phyloP scores from a whole-genome alignment of 2,797 vertebrate species.

The Poeciliopsis turneri region DNA sequence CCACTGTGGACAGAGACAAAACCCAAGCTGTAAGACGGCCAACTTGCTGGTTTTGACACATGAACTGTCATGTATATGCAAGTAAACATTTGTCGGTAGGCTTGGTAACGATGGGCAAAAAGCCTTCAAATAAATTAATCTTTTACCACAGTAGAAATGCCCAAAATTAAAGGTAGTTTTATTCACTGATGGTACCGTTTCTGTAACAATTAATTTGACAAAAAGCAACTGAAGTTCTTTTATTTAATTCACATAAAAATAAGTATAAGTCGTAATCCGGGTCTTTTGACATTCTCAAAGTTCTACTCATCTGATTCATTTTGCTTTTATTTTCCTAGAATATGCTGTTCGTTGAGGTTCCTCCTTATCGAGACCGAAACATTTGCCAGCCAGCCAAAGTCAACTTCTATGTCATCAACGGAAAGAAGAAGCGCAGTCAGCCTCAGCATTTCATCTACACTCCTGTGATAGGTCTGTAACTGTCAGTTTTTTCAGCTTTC shows the following conservation, averaged over 20 bases:
- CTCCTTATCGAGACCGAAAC: constrained; percentile 88
- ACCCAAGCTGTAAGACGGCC: constrained; percentile 90
- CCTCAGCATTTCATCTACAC: constrained; percentile 93
- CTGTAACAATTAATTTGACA: background rate
- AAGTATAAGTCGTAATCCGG: background rate
- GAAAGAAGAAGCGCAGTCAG: constrained; percentile 93
- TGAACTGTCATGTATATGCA: background rate
- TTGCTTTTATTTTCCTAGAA: constrained; percentile 76
- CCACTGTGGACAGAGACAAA: constrained; percentile 93
- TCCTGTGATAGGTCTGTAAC: constrained; percentile 75
- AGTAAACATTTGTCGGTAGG: background rate
- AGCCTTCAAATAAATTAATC: background rate
- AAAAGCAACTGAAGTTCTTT: background rate
- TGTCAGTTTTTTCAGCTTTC: background rate
- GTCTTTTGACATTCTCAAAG: background rate
- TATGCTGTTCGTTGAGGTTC: constrained; percentile 93
- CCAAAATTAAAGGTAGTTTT: background rate
- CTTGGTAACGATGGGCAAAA: background rate
- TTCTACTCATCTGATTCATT: background rate
- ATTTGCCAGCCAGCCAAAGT: constrained; percentile 87
- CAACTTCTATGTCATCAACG: constrained; percentile 94
- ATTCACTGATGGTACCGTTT: background rate
- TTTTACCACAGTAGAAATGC: background rate
- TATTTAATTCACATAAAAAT: background rate
- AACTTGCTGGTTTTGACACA: background rate